These are phyloP conservation scores for Panthera tigris DNA, from an alignment of 2,113 vertebrate genomes.

Conservation along the genomic window DNA sequence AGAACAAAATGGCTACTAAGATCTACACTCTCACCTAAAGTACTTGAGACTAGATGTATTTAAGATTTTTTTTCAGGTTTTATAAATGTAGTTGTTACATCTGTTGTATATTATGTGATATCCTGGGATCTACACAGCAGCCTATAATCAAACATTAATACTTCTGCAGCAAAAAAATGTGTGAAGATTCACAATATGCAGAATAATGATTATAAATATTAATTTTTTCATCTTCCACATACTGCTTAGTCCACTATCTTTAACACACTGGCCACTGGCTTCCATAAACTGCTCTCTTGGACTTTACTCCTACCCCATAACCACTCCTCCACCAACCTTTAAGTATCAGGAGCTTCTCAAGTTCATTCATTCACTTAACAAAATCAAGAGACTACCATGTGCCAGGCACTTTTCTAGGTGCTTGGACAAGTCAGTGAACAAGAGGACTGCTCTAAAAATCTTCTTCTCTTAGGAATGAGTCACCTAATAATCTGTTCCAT, in stretches of 20 bases:
- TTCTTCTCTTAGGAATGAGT: neutral
- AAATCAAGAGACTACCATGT: neutral
- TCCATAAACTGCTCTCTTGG: neutral
- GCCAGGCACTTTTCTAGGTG: neutral
- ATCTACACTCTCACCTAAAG: neutral
- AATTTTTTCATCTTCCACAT: neutral
- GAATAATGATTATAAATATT: constrained; percentile 1
- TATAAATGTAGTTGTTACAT: neutral
- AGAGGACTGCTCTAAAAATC: neutral
- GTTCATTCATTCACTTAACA: neutral
- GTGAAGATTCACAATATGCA: neutral
- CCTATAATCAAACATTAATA: neutral
- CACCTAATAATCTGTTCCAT: neutral
- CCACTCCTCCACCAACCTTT: neutral
- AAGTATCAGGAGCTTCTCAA: neutral
- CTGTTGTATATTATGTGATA: neutral
- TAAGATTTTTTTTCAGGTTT: neutral
- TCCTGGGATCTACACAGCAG: neutral
- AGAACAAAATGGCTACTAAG: neutral
- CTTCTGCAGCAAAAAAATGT: constrained; percentile 49
- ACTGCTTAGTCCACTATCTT: neutral
- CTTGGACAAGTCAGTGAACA: neutral
- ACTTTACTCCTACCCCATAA: neutral
- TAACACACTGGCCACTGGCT: neutral
- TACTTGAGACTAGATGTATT: neutral